These are phyloP conservation scores for Zaprionus inermis DNA, from an alignment of 1,140 invertebrate genomes.

Conservation along the genomic window DNA sequence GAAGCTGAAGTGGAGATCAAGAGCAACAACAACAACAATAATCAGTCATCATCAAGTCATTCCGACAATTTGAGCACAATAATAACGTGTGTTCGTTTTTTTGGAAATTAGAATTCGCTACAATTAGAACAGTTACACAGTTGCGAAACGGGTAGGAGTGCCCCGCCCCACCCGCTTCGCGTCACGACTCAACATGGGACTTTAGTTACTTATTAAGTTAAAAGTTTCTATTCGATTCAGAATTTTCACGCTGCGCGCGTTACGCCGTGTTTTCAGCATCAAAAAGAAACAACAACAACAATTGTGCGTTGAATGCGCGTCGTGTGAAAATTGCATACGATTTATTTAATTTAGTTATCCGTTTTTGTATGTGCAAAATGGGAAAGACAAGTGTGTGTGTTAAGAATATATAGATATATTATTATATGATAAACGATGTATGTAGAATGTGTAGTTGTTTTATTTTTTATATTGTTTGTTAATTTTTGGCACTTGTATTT, in stretches of 20 bases:
- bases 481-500: constrained; percentile 58
- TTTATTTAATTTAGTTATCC: constrained; percentile 47
- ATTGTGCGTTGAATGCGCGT: constrained; percentile 49
- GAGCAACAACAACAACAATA: constrained; percentile 48
- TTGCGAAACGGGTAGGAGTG: not conserved
- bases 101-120: constrained; percentile 72
- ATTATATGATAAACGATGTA: constrained; percentile 1
- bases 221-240: constrained; percentile 27
- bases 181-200: constrained; percentile 62
- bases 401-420: constrained; percentile 12
- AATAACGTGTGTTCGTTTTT: constrained; percentile 68
- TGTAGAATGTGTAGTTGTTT: constrained; percentile 39
- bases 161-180: constrained; percentile 30
- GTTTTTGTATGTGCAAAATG: constrained; percentile 37
- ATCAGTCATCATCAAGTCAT: constrained; percentile 66
- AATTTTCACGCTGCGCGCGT: constrained; percentile 57
- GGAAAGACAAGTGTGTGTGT: constrained; percentile 61
- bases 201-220: constrained; percentile 73
- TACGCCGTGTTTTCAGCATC: constrained; percentile 53
- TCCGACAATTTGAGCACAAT: constrained; percentile 54
- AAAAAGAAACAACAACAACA: constrained; percentile 6
- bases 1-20: not conserved
- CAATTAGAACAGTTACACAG: constrained; percentile 54
- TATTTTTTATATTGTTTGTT: constrained; percentile 66
- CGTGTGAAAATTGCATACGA: constrained; percentile 50